Evolutionary conservation across 2,797 vertebrate genomes (phyloP).

Genomic region (Masticophis lateralis): DNA sequence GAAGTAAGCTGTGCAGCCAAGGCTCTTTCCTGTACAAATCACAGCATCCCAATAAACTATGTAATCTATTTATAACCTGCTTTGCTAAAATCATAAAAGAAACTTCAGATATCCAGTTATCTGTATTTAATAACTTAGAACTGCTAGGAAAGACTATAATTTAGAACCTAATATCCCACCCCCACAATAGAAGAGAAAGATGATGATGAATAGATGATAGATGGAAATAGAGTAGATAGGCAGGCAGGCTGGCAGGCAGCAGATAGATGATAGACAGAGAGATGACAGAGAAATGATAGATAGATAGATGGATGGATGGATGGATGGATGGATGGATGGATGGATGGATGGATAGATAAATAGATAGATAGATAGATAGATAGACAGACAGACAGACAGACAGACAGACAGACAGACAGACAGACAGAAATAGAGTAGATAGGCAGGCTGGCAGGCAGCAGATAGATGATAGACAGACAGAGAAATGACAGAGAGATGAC

Average conservation of each 20-base stretch:
- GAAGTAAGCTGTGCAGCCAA: neutral
- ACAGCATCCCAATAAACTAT: slow-evolving; percentile 34
- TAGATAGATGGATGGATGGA: slow-evolving; percentile 35
- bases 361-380: neutral
- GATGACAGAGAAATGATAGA: no score
- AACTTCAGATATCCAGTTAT: slow-evolving; percentile 64
- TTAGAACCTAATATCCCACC: slow-evolving; percentile 43
- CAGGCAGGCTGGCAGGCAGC: neutral
- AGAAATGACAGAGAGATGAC: neutral
- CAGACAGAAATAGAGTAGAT: no score
- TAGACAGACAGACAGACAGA: no score
- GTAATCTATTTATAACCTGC: slow-evolving; percentile 52
- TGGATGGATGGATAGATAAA: slow-evolving; percentile 36
- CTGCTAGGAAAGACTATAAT: slow-evolving; percentile 38
- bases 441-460: neutral
- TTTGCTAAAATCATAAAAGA: slow-evolving; percentile 55
- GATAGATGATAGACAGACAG: no score
- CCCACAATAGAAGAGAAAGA: slow-evolving; percentile 33
- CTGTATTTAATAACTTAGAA: slow-evolving; percentile 60
- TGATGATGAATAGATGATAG: slow-evolving; percentile 33
- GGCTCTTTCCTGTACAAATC: slow-evolving; percentile 28
- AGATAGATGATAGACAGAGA: no score
- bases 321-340: neutral
- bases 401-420: neutral
- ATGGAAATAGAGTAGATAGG: neutral